These are phyloP conservation scores for Cyclina sinensis DNA, from an alignment of 1,140 invertebrate genomes.

Conservation along the genomic window DNA sequence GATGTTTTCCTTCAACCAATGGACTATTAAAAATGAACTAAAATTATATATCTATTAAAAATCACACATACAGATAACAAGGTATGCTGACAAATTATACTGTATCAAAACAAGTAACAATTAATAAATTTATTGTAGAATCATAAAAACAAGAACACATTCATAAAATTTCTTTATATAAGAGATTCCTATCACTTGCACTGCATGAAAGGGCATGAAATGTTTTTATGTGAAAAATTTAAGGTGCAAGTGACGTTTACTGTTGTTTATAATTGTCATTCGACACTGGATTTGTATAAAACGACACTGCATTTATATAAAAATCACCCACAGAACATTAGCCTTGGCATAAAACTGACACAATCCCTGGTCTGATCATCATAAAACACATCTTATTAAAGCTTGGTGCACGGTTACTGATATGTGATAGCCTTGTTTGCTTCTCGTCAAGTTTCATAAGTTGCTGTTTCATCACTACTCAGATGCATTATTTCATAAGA, in stretches of 20 bases:
- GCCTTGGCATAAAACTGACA: slow-evolving; percentile 13
- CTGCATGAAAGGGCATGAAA: slow-evolving; percentile 16
- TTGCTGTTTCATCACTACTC: too few relatives aligned
- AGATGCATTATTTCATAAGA: too few relatives aligned
- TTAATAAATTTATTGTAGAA: background rate
- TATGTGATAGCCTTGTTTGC: background rate
- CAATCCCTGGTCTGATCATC: background rate
- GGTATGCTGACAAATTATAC: too few relatives aligned
- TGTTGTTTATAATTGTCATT: slow-evolving; percentile 13
- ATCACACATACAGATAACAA: too few relatives aligned
- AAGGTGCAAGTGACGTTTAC: background rate
- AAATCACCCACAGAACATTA: background rate
- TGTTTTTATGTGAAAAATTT: background rate
- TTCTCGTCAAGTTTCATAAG: too few relatives aligned
- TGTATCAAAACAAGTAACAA: too few relatives aligned
- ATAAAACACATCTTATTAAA: slow-evolving; percentile 19
- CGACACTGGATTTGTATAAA: background rate
- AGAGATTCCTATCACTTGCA: background rate
- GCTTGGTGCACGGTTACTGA: slow-evolving; percentile 6
- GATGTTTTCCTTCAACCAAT: too few relatives aligned
- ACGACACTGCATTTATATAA: background rate
- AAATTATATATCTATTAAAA: too few relatives aligned
- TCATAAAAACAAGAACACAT: background rate
- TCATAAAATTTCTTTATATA: background rate
- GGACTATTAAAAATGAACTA: too few relatives aligned